Percentiles rank a stretch among this genome's conserved stretches.
Conservation (phyloP, 2,888 invertebrate genomes). For the Phrixothrix hirtus region DNA sequence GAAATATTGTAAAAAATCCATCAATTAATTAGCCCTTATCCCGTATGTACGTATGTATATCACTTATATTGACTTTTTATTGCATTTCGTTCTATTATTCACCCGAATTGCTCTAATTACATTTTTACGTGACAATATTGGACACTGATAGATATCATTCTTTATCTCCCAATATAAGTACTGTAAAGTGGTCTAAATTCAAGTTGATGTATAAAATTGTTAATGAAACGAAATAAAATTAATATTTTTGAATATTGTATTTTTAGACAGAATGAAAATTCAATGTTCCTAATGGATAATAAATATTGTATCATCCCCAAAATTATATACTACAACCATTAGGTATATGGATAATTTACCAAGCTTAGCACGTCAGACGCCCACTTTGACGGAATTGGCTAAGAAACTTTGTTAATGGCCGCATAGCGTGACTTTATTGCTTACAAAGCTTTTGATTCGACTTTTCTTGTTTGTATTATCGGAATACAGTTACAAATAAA, state of each 20-base stretch:
- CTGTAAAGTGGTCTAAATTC: not conserved
- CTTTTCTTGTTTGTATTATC: conserved; percentile 30
- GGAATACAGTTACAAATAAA: conserved; percentile 17
- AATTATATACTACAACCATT: conserved; percentile 20
- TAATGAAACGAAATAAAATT: too few species aligned
- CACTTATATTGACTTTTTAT: conserved; percentile 6
- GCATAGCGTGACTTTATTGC: conserved; percentile 27
- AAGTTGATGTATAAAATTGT: not conserved
- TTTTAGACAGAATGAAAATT: not conserved
- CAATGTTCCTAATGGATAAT: conserved; percentile 22
- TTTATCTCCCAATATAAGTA: conserved; percentile 3
- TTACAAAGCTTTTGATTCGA: conserved; percentile 23
- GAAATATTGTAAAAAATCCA: not conserved
- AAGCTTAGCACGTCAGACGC: conserved; percentile 24
- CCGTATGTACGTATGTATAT: not conserved
- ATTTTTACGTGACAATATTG: conserved; percentile 9
- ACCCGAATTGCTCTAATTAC: conserved; percentile 10
- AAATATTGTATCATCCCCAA: conserved; percentile 19
- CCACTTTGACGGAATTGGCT: conserved; percentile 26
- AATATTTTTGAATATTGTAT: too few species aligned
- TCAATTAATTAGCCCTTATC: conserved; percentile 7
- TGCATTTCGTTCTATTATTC: conserved; percentile 9
- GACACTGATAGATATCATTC: conserved; percentile 7
- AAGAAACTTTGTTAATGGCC: conserved; percentile 30
- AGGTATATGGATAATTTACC: conserved; percentile 21